These are phyloP conservation scores for Mustela lutreola DNA, from an alignment of 2,113 vertebrate species.

Conservation along the genomic window DNA sequence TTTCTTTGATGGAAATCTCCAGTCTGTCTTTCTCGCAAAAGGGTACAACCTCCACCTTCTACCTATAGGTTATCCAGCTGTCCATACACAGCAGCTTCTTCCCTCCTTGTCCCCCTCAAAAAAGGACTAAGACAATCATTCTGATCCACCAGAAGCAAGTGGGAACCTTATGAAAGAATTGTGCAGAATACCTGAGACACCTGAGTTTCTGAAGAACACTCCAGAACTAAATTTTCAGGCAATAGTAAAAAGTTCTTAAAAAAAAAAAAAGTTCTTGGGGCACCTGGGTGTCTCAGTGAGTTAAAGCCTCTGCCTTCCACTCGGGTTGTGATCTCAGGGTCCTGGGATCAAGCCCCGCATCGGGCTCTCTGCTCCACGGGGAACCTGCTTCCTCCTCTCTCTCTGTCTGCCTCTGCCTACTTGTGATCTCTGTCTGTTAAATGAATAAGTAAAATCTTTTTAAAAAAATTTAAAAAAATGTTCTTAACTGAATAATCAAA, in stretches of 20 bases:
- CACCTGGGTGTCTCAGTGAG: too few relatives aligned
- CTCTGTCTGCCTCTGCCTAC: too few relatives aligned
- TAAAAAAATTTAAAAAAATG: neutral
- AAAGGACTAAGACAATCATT: neutral
- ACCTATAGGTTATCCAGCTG: neutral
- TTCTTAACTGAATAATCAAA: neutral
- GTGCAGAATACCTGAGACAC: neutral
- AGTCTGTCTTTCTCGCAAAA: neutral
- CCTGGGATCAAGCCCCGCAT: too few relatives aligned
- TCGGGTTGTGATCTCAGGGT: too few relatives aligned
- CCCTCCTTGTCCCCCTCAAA: neutral
- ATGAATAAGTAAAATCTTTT: too few relatives aligned
- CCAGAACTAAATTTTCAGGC: conserved; percentile 16
- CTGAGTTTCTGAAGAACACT: conserved; percentile 29
- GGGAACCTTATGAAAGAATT: conserved; percentile 39
- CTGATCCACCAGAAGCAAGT: neutral
- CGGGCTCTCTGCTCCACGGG: too few relatives aligned
- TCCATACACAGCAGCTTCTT: neutral
- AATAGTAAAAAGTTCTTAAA: neutral
- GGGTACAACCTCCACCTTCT: neutral
- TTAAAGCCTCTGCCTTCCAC: too few relatives aligned
- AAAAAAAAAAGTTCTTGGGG: too few relatives aligned
- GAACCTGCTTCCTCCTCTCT: too few relatives aligned
- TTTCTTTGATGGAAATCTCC: conserved; percentile 5
- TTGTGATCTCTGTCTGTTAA: too few relatives aligned